Percentiles rank a stretch among this genome's conserved stretches.
Conservation (phyloP, 2,888 invertebrate species). For the Biston stratarius region DNA sequence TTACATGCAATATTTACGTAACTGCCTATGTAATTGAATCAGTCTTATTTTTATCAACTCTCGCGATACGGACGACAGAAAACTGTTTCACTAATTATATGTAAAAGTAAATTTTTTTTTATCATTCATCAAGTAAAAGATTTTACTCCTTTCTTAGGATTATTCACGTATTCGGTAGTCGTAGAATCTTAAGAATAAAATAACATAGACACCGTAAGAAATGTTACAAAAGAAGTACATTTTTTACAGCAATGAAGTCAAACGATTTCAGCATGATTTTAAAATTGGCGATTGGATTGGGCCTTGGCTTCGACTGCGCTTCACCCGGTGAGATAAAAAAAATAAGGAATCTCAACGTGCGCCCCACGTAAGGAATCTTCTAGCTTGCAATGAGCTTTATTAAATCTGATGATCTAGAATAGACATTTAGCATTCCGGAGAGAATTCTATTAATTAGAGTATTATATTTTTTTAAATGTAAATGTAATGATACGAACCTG, state of each 20-base stretch:
- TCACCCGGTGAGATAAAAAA: constrained; percentile 60
- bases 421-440: background rate
- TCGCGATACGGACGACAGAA: background rate
- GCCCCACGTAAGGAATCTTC: constrained; percentile 49
- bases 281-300: constrained; percentile 52
- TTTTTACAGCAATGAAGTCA: constrained; percentile 51
- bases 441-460: background rate
- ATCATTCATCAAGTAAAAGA: no score
- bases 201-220: background rate
- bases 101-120: no score
- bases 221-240: background rate
- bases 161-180: no score
- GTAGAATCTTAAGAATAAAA: no score
- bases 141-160: no score
- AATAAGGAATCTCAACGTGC: constrained; percentile 48
- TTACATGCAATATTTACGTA: no score
- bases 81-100: background rate
- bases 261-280: constrained; percentile 56
- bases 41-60: no score
- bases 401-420: background rate
- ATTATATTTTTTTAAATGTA: no score
- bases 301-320: constrained; percentile 59
- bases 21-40: no score
- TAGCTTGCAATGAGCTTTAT: background rate
- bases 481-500: no score